Conservation (phyloP, 2,888 invertebrate species). For the Abrostola triplasia region DNA sequence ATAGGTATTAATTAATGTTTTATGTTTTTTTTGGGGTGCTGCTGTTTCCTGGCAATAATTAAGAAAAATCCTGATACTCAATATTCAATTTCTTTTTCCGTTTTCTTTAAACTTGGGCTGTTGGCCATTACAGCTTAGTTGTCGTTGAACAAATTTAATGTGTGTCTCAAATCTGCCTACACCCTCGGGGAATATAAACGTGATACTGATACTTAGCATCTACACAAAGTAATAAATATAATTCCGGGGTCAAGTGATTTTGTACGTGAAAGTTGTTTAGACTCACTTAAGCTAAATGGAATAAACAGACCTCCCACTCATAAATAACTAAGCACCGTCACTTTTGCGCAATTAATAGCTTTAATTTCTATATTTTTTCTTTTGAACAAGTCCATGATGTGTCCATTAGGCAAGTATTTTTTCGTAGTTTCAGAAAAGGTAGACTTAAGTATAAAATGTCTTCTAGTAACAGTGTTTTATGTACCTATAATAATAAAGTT, state of each 20-base stretch:
- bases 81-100: too few species aligned
- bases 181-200: too few species aligned
- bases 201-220: not conserved
- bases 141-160: too few species aligned
- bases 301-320: slow-evolving; percentile 44
- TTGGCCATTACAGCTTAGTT: too few species aligned
- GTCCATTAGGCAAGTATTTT: too few species aligned
- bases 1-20: too few species aligned
- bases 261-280: slow-evolving; percentile 54
- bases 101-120: too few species aligned
- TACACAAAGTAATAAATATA: not conserved
- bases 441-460: not conserved
- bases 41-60: too few species aligned
- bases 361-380: slow-evolving; percentile 13
- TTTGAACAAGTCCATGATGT: not conserved
- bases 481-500: not conserved
- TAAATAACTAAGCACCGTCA: slow-evolving; percentile 38
- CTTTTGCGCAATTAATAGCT: slow-evolving; percentile 35
- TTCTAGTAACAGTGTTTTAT: not conserved
- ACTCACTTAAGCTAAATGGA: slow-evolving; percentile 37
- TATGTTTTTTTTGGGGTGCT: too few species aligned
- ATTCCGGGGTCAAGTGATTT: slow-evolving; percentile 8
- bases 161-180: too few species aligned
- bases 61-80: too few species aligned
- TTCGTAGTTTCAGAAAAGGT: not conserved